These are phyloP conservation scores for Oreohelix idahoensis DNA, from an alignment of 1,140 invertebrate genomes.

Conservation along the genomic window DNA sequence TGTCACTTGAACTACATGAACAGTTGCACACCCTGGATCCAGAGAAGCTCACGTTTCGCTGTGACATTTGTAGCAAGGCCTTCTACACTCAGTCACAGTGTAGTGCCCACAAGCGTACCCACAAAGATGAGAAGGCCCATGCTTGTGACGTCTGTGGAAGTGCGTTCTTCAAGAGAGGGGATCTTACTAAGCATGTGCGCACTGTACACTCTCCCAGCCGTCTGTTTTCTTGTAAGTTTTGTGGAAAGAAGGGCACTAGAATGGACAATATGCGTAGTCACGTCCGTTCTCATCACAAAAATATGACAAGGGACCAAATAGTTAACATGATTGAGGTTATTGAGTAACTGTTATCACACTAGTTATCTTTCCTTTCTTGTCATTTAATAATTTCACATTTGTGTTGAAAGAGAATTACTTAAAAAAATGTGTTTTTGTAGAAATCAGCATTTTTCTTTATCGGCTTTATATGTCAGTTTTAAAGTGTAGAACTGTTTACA, in stretches of 20 bases:
- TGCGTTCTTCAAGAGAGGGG: conserved; percentile 69
- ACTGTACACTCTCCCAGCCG: conserved; percentile 66
- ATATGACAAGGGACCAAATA: conserved; percentile 50
- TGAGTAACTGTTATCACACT: conserved; percentile 9
- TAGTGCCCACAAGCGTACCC: conserved; percentile 75
- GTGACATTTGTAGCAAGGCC: conserved; percentile 77
- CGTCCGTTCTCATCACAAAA: conserved; percentile 68
- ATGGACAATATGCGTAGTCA: conserved; percentile 75
- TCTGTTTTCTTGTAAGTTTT: conserved; percentile 68
- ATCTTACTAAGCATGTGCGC: conserved; percentile 68
- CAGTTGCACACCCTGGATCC: conserved; percentile 38
- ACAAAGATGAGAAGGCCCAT: conserved; percentile 75
- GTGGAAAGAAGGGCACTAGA: conserved; percentile 74
- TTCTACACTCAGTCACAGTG: conserved; percentile 77
- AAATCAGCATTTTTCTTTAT: too few species aligned
- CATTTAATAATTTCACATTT: too few species aligned
- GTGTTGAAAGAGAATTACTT: too few species aligned
- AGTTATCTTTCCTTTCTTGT: too few species aligned
- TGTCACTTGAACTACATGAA: conserved; percentile 44
- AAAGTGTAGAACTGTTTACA: too few species aligned
- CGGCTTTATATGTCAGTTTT: too few species aligned
- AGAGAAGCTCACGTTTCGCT: conserved; percentile 62
- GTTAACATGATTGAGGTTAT: conserved; percentile 46
- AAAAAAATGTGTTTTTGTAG: too few species aligned
- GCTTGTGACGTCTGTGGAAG: conserved; percentile 76